phyloP scores from a whole-genome alignment of 2,113 vertebrate genomes.

The Ovibos moschatus region DNA sequence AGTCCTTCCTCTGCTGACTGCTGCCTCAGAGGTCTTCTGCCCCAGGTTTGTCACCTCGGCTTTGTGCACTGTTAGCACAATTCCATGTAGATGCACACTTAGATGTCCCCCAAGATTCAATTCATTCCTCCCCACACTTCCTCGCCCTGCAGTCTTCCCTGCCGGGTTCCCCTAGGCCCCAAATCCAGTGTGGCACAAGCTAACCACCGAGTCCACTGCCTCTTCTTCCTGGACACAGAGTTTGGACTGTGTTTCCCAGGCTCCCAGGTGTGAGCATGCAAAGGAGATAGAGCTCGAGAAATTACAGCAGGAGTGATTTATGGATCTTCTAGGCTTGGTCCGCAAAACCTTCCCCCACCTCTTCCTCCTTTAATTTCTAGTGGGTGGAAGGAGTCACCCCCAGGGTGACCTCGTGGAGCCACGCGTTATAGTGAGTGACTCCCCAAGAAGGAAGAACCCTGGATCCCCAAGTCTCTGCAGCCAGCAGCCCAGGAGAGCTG shows the following conservation, averaged over 20 bases:
- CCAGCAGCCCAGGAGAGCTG: not conserved
- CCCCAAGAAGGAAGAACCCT: not conserved
- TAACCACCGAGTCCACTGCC: not conserved
- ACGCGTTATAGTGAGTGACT: fast-evolving
- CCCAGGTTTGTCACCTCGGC: not conserved
- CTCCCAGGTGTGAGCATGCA: not conserved
- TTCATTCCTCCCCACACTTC: not conserved
- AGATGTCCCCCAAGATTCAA: not conserved
- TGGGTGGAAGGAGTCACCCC: not conserved
- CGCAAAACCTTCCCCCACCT: not conserved
- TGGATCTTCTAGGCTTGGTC: not conserved
- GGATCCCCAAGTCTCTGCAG: not conserved
- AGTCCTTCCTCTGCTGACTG: no score
- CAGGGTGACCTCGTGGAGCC: not conserved
- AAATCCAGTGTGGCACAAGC: not conserved
- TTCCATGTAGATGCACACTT: fast-evolving
- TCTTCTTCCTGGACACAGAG: not conserved
- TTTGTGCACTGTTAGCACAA: not conserved
- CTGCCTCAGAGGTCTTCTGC: not conserved
- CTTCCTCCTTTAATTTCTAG: not conserved
- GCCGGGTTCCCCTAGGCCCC: not conserved
- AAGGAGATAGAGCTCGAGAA: not conserved
- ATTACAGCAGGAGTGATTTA: not conserved
- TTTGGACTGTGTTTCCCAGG: not conserved
- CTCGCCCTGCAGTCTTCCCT: not conserved